phyloP scores from a whole-genome alignment of 2,113 vertebrate genomes.

The Sporophila hypoxantha region DNA sequence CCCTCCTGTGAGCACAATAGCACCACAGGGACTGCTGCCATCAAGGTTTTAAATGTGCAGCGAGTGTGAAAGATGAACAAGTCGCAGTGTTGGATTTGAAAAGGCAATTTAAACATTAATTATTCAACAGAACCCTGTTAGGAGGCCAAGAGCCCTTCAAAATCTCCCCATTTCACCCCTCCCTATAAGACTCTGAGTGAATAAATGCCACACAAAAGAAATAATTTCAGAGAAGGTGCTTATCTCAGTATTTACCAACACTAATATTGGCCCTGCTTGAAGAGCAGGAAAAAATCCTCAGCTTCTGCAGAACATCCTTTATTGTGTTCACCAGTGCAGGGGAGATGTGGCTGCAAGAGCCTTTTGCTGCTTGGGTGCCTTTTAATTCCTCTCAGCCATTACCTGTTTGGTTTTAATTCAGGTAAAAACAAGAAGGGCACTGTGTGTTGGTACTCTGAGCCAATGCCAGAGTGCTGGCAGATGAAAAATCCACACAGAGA shows the following conservation, averaged over 20 bases:
- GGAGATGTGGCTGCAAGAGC: not conserved
- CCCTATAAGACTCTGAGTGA: not conserved
- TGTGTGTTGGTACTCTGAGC: not conserved
- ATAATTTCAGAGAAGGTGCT: not conserved
- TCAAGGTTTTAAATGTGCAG: not conserved
- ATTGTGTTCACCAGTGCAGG: not conserved
- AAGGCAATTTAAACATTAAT: constrained; percentile 30
- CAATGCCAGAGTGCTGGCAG: too few relatives aligned
- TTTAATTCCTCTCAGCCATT: not conserved
- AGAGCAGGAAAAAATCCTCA: not conserved
- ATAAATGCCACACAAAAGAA: not conserved
- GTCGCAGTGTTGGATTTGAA: not conserved
- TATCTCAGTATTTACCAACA: not conserved
- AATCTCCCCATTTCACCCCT: not conserved
- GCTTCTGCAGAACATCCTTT: not conserved
- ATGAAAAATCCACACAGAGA: not conserved
- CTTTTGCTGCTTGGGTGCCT: not conserved
- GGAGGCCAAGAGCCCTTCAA: constrained; percentile 2
- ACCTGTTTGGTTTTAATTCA: not conserved
- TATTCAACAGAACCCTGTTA: not conserved
- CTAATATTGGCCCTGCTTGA: not conserved
- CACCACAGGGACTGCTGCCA: constrained; percentile 4
- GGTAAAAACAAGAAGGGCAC: not conserved
- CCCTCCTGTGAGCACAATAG: not conserved
- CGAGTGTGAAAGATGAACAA: not conserved